phyloP scores from a whole-genome alignment of 64 coral and sea anemone genomes.

The Porites australiensis region DNA sequence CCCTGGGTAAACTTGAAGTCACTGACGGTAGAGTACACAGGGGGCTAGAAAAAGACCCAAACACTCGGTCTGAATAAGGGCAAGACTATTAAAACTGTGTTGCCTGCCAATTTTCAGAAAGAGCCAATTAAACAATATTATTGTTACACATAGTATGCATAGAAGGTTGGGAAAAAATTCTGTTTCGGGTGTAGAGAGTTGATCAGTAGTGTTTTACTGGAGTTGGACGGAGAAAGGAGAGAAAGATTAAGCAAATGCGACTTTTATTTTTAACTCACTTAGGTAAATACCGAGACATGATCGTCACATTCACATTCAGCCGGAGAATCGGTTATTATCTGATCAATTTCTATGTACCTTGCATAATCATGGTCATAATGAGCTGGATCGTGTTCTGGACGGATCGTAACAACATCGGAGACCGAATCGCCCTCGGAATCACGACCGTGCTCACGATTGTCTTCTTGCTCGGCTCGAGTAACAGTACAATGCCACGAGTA shows the following conservation, averaged over 20 bases:
- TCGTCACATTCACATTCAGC: conserved; percentile 84
- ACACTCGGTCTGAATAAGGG: too few species aligned
- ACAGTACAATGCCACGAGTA: conserved; percentile 93
- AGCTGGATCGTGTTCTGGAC: conserved; percentile 93
- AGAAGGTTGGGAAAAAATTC: too few species aligned
- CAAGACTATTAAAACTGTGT: too few species aligned
- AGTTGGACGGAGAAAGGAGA: not conserved
- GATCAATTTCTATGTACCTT: conserved; percentile 94
- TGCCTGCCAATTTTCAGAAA: too few species aligned
- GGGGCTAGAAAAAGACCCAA: too few species aligned
- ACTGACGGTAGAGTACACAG: too few species aligned
- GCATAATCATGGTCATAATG: conserved; percentile 93
- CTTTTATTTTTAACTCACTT: not conserved
- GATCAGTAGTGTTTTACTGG: not conserved
- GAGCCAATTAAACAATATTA: too few species aligned
- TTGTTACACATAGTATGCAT: too few species aligned
- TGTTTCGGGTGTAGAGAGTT: too few species aligned
- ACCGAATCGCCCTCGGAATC: conserved; percentile 91
- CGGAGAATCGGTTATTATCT: conserved; percentile 88
- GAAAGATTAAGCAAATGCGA: not conserved
- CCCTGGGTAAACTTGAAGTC: too few species aligned
- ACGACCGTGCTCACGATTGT: conserved; percentile 93
- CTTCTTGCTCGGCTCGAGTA: conserved; percentile 89
- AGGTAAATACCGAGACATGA: conserved; percentile 86
- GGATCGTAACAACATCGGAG: conserved; percentile 87